Base-by-base conservation (phyloP, 2,797 vertebrate species). In the Menidia menidia region DNA sequence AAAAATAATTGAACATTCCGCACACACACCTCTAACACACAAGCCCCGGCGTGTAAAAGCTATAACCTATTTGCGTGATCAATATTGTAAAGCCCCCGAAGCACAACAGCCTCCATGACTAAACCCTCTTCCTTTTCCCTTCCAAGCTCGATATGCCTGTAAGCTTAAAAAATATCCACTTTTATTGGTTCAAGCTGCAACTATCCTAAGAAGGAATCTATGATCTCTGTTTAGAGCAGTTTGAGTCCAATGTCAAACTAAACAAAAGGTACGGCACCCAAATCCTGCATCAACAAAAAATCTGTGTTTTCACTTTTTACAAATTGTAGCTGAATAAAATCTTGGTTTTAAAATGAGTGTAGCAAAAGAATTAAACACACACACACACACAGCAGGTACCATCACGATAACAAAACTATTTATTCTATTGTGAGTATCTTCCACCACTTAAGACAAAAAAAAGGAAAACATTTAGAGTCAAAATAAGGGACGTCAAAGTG, bases 131-230 rank as follows among this genome's bases (percentile, higher is more conserved):
- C 63, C 80, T 51, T 56, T 75, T 71, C 64, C 45, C 31, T 61
- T 30, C 73, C 62, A 71, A 62, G 67, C 65, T 70, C 59, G 16
- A 43, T 67, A 47, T 2, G n/a, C 68, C 65, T 71, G 53, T 62
- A 77, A 78, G 70, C 70, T 77, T 70, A 14, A 78, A 70, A 84
- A 80, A 80, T 65, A 84, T 74, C 68, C 62, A 77, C 80, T 64
- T 70, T 78, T 68, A 88, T 86, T 75, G 80, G 51, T 71, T 75
- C 64, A 83, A 81, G 73, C 64, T 45, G 77, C 44, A 57, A 11
- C 80, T 75, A 71, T 50, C 75, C 68, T 57, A 19, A 60, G n/a
- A 67, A 60, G 64, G 85, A 83, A 85, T 68, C 64, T 67, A 57
- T 48, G 51, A 41, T 33, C 48, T 64, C 53, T 64, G 31, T 63